A percentile compares a stretch with the other conserved stretches of the same genome.
phyloP scores from a whole-genome alignment of 30 jellyfish, hydroid and myxozoan species.

The Rhopilema esculentum region DNA sequence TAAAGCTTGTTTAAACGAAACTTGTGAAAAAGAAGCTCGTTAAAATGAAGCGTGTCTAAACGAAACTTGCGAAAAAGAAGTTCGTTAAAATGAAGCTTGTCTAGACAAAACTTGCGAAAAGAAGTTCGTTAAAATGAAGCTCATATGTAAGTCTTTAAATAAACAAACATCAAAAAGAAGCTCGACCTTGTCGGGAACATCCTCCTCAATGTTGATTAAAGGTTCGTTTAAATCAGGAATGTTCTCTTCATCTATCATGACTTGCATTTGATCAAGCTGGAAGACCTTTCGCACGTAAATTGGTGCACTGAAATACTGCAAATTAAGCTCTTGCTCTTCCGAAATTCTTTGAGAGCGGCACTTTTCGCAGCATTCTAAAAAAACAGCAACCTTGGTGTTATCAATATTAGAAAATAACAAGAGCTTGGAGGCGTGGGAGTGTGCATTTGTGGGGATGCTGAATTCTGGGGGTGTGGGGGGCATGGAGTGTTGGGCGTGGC shows the following conservation, averaged over 20 bases:
- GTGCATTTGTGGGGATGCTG: too few species aligned
- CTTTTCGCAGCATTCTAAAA: conserved; percentile 72
- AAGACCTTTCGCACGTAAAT: conserved; percentile 65
- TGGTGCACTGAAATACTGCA: conserved; percentile 56
- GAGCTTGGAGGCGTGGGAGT: neutral
- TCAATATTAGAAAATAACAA: neutral
- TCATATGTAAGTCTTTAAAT: neutral
- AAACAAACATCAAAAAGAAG: neutral
- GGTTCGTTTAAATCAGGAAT: neutral
- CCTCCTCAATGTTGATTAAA: neutral
- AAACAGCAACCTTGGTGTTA: neutral
- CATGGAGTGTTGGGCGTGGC: too few species aligned
- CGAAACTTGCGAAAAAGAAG: too few species aligned
- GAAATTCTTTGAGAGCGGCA: conserved; percentile 59
- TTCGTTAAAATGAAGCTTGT: too few species aligned
- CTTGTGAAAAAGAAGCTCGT: too few species aligned
- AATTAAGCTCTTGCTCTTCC: conserved; percentile 50
- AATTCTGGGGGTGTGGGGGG: too few species aligned
- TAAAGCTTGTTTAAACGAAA: too few species aligned
- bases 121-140: too few species aligned
- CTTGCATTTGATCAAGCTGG: neutral
- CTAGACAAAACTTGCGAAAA: too few species aligned
- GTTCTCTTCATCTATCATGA: neutral
- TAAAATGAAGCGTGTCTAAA: too few species aligned
- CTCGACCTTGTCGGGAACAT: neutral